Conservation (phyloP, 2,888 invertebrate genomes). For the Tiliacea citrago region DNA sequence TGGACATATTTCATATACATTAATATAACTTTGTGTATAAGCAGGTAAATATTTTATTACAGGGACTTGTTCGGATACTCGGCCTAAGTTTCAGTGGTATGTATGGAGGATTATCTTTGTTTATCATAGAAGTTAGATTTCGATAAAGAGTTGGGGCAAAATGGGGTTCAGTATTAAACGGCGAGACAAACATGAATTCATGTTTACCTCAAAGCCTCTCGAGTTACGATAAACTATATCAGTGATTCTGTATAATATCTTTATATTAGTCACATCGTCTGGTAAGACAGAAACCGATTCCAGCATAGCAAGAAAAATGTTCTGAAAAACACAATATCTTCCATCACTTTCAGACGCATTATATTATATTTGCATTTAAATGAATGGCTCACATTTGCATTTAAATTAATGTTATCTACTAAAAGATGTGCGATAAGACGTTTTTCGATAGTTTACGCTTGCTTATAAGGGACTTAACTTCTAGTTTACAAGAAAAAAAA, state of each 20-base stretch:
- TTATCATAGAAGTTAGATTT: slow-evolving; percentile 5
- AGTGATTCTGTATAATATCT: neutral
- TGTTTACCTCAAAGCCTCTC: neutral
- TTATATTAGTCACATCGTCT: neutral
- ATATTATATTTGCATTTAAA: too few species aligned
- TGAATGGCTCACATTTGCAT: neutral
- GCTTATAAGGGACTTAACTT: neutral
- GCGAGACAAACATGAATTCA: neutral
- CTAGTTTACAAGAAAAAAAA: neutral
- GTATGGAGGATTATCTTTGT: slow-evolving; percentile 8
- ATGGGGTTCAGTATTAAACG: neutral
- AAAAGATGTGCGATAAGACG: too few species aligned
- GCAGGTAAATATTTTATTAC: slow-evolving; percentile 26
- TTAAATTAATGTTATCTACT: neutral
- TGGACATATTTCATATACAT: too few species aligned
- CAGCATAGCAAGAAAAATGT: neutral
- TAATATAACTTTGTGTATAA: slow-evolving; percentile 37
- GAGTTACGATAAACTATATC: neutral
- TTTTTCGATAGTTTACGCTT: neutral
- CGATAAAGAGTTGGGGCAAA: neutral
- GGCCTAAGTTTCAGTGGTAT: slow-evolving; percentile 14
- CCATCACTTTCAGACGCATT: too few species aligned
- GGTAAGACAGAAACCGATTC: neutral
- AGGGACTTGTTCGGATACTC: slow-evolving; percentile 16
- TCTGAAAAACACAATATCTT: neutral